These are phyloP conservation scores for Chiloscyllium plagiosum DNA, from an alignment of 2,113 vertebrate genomes.

Conservation along the genomic window DNA sequence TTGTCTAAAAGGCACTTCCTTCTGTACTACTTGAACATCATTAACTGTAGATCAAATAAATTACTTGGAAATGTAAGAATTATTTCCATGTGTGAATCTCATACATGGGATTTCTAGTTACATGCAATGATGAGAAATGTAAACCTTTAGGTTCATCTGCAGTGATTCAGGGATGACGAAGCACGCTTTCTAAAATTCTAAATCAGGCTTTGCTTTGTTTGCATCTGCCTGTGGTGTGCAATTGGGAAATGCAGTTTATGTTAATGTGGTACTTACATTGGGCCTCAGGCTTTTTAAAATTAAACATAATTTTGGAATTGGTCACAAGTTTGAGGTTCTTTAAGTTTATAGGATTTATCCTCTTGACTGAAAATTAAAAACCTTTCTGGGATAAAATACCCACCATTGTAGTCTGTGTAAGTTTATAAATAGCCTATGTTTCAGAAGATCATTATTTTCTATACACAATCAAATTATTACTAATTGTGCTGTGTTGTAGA, in stretches of 20 bases:
- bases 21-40: background rate
- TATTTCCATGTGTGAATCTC: no score
- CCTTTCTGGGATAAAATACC: background rate
- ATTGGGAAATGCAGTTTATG: background rate
- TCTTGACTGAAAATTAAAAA: background rate
- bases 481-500: background rate
- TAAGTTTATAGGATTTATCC: background rate
- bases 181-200: background rate
- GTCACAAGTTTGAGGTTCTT: background rate
- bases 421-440: background rate
- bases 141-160: no score
- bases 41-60: background rate
- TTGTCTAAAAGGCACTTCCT: background rate
- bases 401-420: background rate
- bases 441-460: constrained; percentile 3
- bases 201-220: background rate
- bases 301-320: background rate
- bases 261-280: background rate
- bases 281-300: background rate
- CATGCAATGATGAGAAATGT: background rate
- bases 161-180: background rate
- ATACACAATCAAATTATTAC: background rate
- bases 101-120: background rate
- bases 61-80: background rate
- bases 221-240: background rate